Evolutionary conservation across 2,113 vertebrate species (phyloP).

Genomic region (Nipponia nippon): DNA sequence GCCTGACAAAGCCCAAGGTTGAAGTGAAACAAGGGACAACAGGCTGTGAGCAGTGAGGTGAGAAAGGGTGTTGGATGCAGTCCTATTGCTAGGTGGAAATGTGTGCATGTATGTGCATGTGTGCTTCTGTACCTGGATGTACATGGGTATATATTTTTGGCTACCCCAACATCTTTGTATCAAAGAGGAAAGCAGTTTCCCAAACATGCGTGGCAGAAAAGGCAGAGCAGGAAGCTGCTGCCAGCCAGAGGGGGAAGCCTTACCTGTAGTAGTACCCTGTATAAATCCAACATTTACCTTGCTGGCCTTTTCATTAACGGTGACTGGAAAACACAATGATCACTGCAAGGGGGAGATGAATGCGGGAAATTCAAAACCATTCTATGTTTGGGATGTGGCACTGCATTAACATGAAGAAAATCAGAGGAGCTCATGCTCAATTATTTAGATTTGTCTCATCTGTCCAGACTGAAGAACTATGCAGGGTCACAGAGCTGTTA

Average conservation of each 20-base stretch:
- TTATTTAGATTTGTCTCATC: conserved; percentile 28
- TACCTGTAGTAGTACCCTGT: neutral
- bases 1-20: neutral
- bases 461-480: neutral
- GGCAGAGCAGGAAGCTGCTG: neutral
- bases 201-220: neutral
- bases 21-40: neutral
- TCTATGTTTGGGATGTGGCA: neutral
- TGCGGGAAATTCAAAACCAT: neutral
- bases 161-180: neutral
- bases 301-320: neutral
- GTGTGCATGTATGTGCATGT: neutral
- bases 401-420: neutral
- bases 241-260: neutral
- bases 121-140: neutral
- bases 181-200: neutral
- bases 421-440: neutral
- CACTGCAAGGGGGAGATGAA: accelerated
- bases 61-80: neutral
- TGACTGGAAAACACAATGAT: neutral
- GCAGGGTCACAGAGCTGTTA: neutral
- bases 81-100: neutral
- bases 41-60: neutral
- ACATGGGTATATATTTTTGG: neutral
- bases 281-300: neutral